Evolutionary conservation across 2,797 vertebrate species (phyloP).

Genomic region (Gymnocypris eckloni): DNA sequence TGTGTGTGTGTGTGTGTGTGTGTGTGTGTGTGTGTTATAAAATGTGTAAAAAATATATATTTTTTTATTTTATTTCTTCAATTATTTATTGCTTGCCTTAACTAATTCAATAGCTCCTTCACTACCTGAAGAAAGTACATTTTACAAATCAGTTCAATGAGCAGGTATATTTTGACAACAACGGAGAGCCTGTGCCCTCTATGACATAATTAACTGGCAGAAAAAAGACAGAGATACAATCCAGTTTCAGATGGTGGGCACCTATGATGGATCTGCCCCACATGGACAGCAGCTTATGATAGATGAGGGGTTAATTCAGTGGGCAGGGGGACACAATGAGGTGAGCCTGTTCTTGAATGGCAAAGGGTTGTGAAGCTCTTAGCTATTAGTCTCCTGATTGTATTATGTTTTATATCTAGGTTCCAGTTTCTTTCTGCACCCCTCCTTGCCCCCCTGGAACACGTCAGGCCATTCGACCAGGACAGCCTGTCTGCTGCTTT

Average conservation of each 20-base stretch:
- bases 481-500: conserved; percentile 76
- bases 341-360: conserved; percentile 53
- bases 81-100: not conserved
- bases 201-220: conserved; percentile 82
- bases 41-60: not conserved
- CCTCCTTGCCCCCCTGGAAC: conserved; percentile 73
- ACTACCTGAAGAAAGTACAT: conserved; percentile 72
- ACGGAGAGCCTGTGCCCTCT: conserved; percentile 78
- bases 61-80: not conserved
- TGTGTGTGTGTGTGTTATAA: not conserved
- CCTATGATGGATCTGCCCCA: conserved; percentile 76
- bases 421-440: conserved; percentile 75
- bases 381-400: not conserved
- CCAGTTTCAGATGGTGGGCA: conserved; percentile 77
- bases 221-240: conserved; percentile 67
- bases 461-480: conserved; percentile 68
- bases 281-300: conserved; percentile 69
- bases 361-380: not conserved
- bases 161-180: conserved; percentile 75
- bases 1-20: not conserved
- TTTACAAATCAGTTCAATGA: conserved; percentile 78
- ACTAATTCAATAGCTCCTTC: conserved; percentile 68
- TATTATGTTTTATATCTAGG: conserved; percentile 61
- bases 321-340: conserved; percentile 69
- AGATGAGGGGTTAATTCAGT: conserved; percentile 67